Base-by-base conservation (phyloP, 2,888 invertebrate species). In the Alitta virens region DNA sequence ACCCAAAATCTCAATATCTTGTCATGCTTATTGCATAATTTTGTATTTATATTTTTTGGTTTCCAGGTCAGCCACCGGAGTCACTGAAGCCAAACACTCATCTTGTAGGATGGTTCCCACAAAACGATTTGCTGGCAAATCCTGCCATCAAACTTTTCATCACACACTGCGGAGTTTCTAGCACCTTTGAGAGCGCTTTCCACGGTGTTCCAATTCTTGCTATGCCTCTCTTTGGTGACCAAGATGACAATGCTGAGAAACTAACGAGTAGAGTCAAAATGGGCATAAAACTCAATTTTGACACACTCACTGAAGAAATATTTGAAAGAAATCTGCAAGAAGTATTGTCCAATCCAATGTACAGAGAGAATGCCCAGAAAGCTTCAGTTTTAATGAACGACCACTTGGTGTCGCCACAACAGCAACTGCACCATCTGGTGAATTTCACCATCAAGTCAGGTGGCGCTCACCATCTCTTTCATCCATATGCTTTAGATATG, bases 81-180 rank as follows among this genome's bases (percentile, higher is more conserved):
- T 5, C 14, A 25, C 43, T 60, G 21, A 43, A 53, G 16, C 26
- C n/a, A 18, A 60, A 60, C 46, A 60, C 60, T 21, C 23, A 24
- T 23, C 26, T 60, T 24, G 52, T 54, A 33, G 43, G 26, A n/a
- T 60, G 60, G 60, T 25, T 54, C 23, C 60, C 60, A 16, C 60
- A 60, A 21, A 60, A 60, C 18, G 54, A 60, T 18, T 18, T 60
- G 14, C 26, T 60, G 21, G 60, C 53, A 14, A 42, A 60, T 27
- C 53, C 53, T 2, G 43, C 16, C n/a, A 38, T 40, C 16, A 52
- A 25, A n/a, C 53, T 53, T 2, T 60, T 60, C 46, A 60, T 60
- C 43, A 60, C 60, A 16, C 53, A 60, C 26, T 60, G 60, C 53
- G 60, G 60, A 2, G 53, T 60, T 25, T 38, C 53, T 21, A 54